These are phyloP conservation scores for Lutjanus argentimaculatus DNA, from an alignment of 2,797 vertebrate genomes.

Conservation along the genomic window DNA sequence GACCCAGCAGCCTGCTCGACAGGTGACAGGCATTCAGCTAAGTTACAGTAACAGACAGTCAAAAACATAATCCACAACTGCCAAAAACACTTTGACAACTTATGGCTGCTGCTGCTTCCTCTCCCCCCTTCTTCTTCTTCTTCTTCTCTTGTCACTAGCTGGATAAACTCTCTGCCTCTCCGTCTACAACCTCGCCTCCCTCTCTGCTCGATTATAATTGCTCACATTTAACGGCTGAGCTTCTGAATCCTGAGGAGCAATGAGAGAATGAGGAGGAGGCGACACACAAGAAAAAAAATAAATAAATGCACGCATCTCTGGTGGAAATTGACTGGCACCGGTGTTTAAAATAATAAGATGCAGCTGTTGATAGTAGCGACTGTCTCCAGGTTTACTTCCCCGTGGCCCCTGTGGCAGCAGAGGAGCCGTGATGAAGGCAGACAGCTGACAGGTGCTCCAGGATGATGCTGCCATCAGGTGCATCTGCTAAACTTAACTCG, in stretches of 20 bases:
- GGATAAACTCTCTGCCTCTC: constrained; percentile 54
- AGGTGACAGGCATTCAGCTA: constrained; percentile 57
- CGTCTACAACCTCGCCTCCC: constrained; percentile 42
- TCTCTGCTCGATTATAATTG: constrained; percentile 78
- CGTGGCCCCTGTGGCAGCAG: constrained; percentile 81
- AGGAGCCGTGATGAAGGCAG: constrained; percentile 86
- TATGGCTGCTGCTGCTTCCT: constrained; percentile 54
- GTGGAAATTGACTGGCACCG: constrained; percentile 81
- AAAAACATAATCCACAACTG: constrained; percentile 76
- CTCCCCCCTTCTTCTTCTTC: constrained; percentile 5
- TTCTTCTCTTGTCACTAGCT: constrained; percentile 57
- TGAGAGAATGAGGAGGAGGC: constrained; percentile 42
- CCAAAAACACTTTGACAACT: constrained; percentile 77
- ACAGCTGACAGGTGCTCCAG: constrained; percentile 87
- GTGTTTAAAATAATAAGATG: constrained; percentile 89
- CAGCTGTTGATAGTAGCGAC: constrained; percentile 82
- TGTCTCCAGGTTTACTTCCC: constrained; percentile 80
- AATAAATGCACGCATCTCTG: constrained; percentile 69
- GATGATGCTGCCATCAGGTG: constrained; percentile 84
- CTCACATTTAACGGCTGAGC: constrained; percentile 82
- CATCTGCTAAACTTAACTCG: constrained; percentile 85
- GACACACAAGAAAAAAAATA: constrained; percentile 20
- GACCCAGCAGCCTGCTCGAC: constrained; percentile 49
- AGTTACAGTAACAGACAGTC: constrained; percentile 70
- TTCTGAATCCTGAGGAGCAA: constrained; percentile 74